Evolutionary conservation across 1,140 invertebrate genomes (phyloP).

Genomic region (Aethina tumida): DNA sequence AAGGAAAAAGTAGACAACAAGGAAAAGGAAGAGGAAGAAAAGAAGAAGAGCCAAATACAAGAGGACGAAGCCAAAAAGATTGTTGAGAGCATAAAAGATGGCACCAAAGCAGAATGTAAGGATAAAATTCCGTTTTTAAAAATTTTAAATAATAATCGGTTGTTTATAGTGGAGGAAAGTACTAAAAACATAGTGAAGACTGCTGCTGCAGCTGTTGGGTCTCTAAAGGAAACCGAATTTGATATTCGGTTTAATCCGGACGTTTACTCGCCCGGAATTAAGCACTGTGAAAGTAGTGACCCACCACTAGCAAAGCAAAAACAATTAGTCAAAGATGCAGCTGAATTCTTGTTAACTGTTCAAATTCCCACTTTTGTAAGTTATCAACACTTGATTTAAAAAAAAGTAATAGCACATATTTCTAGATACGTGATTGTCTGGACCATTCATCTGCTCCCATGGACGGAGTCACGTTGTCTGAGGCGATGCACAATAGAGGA

Average conservation of each 20-base stretch:
- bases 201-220: conserved; percentile 82
- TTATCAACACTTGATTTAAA: conserved; percentile 19
- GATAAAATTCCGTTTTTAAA: conserved; percentile 9
- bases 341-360: conserved; percentile 84
- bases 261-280: conserved; percentile 89
- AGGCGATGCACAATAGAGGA: conserved; percentile 85
- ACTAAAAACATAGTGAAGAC: conserved; percentile 82
- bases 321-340: conserved; percentile 86
- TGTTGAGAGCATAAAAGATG: conserved; percentile 80
- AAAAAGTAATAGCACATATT: conserved; percentile 15
- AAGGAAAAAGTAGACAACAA: conserved; percentile 34
- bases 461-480: conserved; percentile 90
- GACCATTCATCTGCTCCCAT: conserved; percentile 88
- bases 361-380: conserved; percentile 92
- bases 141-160: neutral
- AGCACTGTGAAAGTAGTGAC: conserved; percentile 62
- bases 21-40: conserved; percentile 34
- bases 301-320: conserved; percentile 68
- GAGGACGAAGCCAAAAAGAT: conserved; percentile 87
- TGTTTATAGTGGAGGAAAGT: conserved; percentile 63
- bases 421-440: conserved; percentile 78
- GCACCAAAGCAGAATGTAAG: conserved; percentile 69
- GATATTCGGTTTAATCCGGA: conserved; percentile 98
- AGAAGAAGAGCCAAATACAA: conserved; percentile 46
- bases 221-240: conserved; percentile 88